These are phyloP conservation scores for Andrena fulva DNA, from an alignment of 2,888 invertebrate species.

Conservation along the genomic window DNA sequence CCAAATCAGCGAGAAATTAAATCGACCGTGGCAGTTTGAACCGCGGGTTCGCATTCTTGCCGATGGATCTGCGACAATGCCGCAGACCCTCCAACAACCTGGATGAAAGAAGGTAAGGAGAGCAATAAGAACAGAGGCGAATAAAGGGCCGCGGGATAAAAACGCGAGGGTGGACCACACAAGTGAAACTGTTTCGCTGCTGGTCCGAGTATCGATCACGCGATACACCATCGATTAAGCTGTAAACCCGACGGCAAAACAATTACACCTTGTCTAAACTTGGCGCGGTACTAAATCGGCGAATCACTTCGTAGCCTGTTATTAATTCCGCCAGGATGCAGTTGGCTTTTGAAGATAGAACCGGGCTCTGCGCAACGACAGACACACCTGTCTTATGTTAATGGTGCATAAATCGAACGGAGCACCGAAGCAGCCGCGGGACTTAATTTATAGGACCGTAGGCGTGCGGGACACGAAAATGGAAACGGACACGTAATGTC, in stretches of 20 bases:
- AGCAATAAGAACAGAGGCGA: not conserved
- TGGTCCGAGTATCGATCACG: constrained; percentile 56
- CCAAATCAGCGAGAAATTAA: constrained; percentile 72
- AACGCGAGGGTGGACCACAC: constrained; percentile 66
- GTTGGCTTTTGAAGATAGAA: not conserved
- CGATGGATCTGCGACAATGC: constrained; percentile 58
- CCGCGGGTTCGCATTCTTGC: constrained; percentile 64
- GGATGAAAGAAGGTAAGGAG: constrained; percentile 3
- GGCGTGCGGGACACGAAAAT: constrained; percentile 39
- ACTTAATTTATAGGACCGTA: constrained; percentile 59
- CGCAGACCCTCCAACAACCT: constrained; percentile 27
- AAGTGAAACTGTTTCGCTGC: constrained; percentile 45
- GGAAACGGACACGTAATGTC: constrained; percentile 27
- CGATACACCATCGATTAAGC: constrained; percentile 63
- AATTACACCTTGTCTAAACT: constrained; percentile 57
- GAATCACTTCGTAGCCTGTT: constrained; percentile 54
- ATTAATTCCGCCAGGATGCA: constrained; percentile 57
- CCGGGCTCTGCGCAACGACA: constrained; percentile 25
- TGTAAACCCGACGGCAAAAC: constrained; percentile 55
- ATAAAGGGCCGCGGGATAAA: constrained; percentile 2
- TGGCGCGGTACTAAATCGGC: constrained; percentile 44
- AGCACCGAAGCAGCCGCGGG: constrained; percentile 19
- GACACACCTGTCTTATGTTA: constrained; percentile 68
- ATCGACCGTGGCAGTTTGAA: constrained; percentile 67
- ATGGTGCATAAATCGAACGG: constrained; percentile 65